phyloP scores from a whole-genome alignment of 2,113 vertebrate species.

The Scophthalmus maximus region DNA sequence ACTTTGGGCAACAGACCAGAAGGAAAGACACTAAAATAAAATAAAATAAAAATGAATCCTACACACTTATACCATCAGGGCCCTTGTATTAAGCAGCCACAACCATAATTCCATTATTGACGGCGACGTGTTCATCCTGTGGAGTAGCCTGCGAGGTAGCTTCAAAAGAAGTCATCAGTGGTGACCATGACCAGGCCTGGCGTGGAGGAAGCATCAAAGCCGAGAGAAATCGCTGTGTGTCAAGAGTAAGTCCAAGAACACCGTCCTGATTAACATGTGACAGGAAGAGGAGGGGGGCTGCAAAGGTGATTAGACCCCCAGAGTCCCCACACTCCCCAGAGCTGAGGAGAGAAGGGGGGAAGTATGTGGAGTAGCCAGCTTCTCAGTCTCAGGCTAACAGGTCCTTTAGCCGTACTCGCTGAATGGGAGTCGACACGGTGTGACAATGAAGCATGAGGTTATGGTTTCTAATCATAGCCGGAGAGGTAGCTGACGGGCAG shows the following conservation, averaged over 20 bases:
- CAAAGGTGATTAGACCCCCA: constrained; percentile 57
- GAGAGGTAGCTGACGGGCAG: constrained; percentile 44
- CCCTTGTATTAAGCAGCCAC: constrained; percentile 47
- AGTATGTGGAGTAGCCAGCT: not conserved
- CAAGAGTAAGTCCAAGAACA: constrained; percentile 51
- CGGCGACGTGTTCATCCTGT: constrained; percentile 48
- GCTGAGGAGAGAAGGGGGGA: no score
- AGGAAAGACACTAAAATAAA: not conserved
- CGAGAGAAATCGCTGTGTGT: constrained; percentile 25
- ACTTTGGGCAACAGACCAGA: not conserved
- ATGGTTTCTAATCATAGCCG: constrained; percentile 78
- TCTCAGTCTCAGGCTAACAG: constrained; percentile 47
- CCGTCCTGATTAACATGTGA: constrained; percentile 69
- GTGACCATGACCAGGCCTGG: constrained; percentile 61
- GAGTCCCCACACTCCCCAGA: constrained; percentile 28
- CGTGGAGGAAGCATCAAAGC: constrained; percentile 66
- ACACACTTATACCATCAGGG: constrained; percentile 28
- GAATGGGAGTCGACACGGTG: constrained; percentile 68
- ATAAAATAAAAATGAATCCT: constrained; percentile 8
- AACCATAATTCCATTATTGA: constrained; percentile 33
- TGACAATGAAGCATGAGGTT: constrained; percentile 78
- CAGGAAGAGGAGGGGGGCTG: constrained; percentile 53
- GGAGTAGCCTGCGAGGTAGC: constrained; percentile 50
- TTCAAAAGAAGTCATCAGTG: constrained; percentile 74
- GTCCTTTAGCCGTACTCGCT: constrained; percentile 53